phyloP scores from a whole-genome alignment of 2,113 vertebrate species.

The Varanus komodoensis region DNA sequence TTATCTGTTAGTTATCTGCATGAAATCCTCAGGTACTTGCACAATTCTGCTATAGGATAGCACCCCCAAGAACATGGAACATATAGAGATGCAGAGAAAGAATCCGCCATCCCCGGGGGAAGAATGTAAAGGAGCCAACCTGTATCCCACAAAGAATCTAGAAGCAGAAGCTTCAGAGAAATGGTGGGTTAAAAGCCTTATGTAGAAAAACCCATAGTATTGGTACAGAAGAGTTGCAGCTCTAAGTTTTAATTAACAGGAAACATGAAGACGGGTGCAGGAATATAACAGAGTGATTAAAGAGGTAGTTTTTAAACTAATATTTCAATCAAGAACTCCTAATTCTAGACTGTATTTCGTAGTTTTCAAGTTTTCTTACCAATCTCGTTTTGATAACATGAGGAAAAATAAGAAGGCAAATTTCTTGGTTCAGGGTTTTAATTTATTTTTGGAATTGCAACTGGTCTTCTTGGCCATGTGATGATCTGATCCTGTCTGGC shows the following conservation, averaged over 20 bases:
- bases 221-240: neutral
- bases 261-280: neutral
- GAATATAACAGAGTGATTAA: rapidly evolving
- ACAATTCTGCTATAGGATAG: too few species aligned
- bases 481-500: neutral
- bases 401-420: neutral
- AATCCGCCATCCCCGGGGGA: too few species aligned
- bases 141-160: too few species aligned
- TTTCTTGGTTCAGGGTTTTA: neutral
- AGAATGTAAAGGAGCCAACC: too few species aligned
- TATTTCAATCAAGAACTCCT: neutral
- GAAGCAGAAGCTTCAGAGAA: too few species aligned
- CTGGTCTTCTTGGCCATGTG: neutral
- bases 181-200: too few species aligned
- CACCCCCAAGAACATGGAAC: too few species aligned
- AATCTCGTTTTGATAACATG: neutral
- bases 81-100: too few species aligned
- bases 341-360: neutral
- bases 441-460: neutral
- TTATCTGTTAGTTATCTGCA: too few species aligned
- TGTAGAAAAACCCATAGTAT: neutral
- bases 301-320: rapidly evolving
- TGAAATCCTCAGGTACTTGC: too few species aligned
- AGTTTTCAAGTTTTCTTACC: neutral
- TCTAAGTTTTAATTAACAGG: neutral